Conservation (phyloP, 1,140 invertebrate species). For the Hyphantria cunea region DNA sequence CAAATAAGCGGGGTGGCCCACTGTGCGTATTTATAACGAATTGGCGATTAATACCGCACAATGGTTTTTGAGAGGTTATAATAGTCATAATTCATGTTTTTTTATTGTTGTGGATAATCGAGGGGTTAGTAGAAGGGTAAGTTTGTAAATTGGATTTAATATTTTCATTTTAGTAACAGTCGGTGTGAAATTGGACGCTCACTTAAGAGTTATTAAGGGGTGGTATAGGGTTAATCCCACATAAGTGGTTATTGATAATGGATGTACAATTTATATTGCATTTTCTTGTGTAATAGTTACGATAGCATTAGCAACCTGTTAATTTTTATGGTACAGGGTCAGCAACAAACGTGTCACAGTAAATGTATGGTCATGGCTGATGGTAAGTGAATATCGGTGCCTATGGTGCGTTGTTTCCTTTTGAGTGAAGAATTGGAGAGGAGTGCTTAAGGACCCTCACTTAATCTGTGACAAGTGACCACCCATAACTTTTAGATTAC, state of each 20-base stretch:
- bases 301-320: no score
- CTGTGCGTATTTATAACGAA: slow-evolving; percentile 59
- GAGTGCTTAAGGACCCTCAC: no score
- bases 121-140: slow-evolving; percentile 63
- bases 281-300: no score
- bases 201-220: slow-evolving; percentile 60
- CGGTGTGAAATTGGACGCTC: slow-evolving; percentile 77
- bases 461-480: no score
- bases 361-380: no score
- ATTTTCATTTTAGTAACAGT: slow-evolving; percentile 75
- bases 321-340: no score
- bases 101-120: slow-evolving; percentile 57
- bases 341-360: no score
- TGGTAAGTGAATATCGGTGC: no score
- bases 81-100: slow-evolving; percentile 78
- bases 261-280: neutral
- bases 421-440: no score
- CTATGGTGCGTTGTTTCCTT: no score
- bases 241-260: slow-evolving; percentile 38
- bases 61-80: slow-evolving; percentile 67
- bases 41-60: slow-evolving; percentile 65
- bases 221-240: slow-evolving; percentile 66
- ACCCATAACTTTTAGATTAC: no score
- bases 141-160: slow-evolving; percentile 79
- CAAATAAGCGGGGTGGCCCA: slow-evolving; percentile 61